Conservation (phyloP, 2,797 vertebrate species). For the Paguma larvata region DNA sequence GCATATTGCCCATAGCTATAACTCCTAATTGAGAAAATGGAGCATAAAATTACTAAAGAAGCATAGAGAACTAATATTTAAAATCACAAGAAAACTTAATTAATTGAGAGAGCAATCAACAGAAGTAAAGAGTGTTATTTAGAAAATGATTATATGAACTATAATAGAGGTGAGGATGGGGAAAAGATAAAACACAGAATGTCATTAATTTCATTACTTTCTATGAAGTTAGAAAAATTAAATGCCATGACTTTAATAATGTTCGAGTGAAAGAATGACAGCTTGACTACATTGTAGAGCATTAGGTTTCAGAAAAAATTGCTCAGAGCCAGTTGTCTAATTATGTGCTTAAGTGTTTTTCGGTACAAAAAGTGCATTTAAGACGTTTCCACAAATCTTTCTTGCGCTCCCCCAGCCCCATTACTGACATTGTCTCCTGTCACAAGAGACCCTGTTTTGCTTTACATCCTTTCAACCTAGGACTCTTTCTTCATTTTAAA, state of each 20-base stretch:
- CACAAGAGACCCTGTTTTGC: neutral
- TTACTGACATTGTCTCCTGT: neutral
- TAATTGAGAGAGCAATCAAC: constrained; percentile 47
- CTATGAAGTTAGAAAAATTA: constrained; percentile 48
- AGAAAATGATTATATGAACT: constrained; percentile 57
- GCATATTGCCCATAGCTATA: neutral
- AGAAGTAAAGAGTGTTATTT: constrained; percentile 43
- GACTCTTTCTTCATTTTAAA: neutral
- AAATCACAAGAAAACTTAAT: constrained; percentile 68
- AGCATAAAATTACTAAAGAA: constrained; percentile 65
- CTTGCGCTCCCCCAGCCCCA: neutral
- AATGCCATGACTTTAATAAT: constrained; percentile 45
- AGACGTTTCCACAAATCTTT: neutral
- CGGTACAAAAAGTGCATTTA: neutral
- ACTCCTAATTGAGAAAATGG: constrained; percentile 66
- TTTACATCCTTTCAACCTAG: neutral
- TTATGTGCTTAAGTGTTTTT: neutral
- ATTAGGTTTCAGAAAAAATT: constrained; percentile 4
- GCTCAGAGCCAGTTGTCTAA: neutral
- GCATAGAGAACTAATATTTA: constrained; percentile 54
- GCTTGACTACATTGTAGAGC: neutral
- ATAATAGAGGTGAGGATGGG: neutral
- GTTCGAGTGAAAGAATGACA: constrained; percentile 19
- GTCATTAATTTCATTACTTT: constrained; percentile 32
- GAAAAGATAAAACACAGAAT: constrained; percentile 34